Conservation (phyloP, 1,140 invertebrate species). For the Wiebesia pumilae region DNA sequence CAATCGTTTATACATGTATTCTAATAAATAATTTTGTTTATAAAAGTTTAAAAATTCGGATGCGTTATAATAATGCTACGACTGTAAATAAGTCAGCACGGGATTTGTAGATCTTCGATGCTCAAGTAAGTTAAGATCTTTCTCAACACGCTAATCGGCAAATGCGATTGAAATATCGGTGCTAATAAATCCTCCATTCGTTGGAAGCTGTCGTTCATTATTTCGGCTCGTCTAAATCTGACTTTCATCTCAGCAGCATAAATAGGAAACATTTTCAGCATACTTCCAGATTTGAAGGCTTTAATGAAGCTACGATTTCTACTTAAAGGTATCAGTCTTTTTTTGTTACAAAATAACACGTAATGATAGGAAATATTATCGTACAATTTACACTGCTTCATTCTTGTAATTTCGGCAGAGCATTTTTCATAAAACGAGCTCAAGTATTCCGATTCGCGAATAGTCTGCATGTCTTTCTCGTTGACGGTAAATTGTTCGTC, state of each 20-base stretch:
- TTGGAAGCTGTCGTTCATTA: not conserved
- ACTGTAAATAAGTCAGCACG: not conserved
- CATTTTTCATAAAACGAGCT: not conserved
- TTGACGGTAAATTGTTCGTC: not conserved
- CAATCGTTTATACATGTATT: no score
- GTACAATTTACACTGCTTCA: not conserved
- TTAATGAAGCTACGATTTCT: not conserved
- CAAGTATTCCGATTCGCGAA: not conserved
- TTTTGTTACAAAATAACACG: not conserved
- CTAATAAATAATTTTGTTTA: no score
- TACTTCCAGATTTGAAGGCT: not conserved
- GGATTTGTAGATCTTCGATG: not conserved
- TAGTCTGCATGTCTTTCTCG: not conserved
- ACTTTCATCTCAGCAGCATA: slow-evolving; percentile 1
- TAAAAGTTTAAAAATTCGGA: no score
- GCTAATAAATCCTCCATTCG: not conserved
- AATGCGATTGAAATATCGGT: not conserved
- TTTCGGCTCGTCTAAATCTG: not conserved
- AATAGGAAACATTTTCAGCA: not conserved
- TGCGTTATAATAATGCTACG: no score
- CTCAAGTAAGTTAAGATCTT: not conserved
- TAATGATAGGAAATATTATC: not conserved
- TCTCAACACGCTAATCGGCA: not conserved
- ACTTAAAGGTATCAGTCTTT: not conserved
- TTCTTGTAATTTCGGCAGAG: not conserved